Evolutionary conservation across 2,888 invertebrate species (phyloP), one percentile per base, ranked within the genome.

Genomic region (Carterocephalus palaemon): DNA sequence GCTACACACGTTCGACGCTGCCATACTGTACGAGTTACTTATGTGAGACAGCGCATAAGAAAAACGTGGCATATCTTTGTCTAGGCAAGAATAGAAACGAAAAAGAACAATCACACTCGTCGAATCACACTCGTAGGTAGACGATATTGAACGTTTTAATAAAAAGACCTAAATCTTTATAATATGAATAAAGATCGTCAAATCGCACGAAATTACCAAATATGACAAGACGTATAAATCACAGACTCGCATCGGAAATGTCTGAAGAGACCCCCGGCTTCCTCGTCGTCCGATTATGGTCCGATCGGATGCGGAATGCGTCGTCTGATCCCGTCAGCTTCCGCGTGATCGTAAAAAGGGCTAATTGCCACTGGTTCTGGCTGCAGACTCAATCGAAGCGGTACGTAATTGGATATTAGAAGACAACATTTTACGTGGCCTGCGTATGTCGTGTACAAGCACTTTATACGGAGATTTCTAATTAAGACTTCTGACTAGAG

Each of bases 311-410:
- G 36, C 29, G 29, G 36, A 33, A 43, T 43, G 36, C 15, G 43
- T 36, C 16, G 15, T 19, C 33, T 34, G 42, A 29, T 43, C 36
- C 42, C 16, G 15, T 19, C 33, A 28, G 42, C 29, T 43, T 43
- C 42, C 42, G 34, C 28, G 29, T 28, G 15, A 28, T 29, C 20
- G 42, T 29, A 43, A 43, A 43, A 42, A 43, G 15, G 13, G 28
- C 29, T 43, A 43, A 43, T 43, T 36, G 42, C 42, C 42, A 29
- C 42, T 13, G 20, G 42, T 29, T 36, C 42, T 43, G 3, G 28
- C 28, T 43, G 36, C 29, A 36, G 29, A 36, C 42, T 43, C 34
- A 43, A 43, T 43, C 33, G 12, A 26, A 33, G 23, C 17, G 26
- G n/a, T 37, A 37, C 28, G 16, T 36, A 29, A 43, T 43, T 16